These are phyloP conservation scores for Nymphalis polychloros DNA, from an alignment of 2,888 invertebrate species.

Conservation along the genomic window DNA sequence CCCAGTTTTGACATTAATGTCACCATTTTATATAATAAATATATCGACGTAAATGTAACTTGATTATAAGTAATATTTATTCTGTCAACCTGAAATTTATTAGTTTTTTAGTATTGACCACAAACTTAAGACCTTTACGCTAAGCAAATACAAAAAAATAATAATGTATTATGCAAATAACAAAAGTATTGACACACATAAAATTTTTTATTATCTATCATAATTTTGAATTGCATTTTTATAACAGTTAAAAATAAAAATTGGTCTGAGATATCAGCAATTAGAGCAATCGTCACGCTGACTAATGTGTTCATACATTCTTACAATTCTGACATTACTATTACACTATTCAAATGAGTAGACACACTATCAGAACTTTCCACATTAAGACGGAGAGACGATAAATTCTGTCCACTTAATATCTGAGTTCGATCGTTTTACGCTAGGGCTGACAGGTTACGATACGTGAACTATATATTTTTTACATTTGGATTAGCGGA, in stretches of 20 bases:
- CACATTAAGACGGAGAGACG: conserved; percentile 64
- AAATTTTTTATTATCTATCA: too few relatives aligned
- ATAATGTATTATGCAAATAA: too few relatives aligned
- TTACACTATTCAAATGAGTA: conserved; percentile 66
- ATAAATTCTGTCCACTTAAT: conserved; percentile 74
- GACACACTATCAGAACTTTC: conserved; percentile 64
- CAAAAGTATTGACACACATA: too few relatives aligned
- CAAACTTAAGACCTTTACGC: too few relatives aligned
- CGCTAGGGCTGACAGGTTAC: conserved; percentile 22
- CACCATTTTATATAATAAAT: conserved; percentile 1
- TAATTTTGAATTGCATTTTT: background rate
- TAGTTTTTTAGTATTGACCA: too few relatives aligned
- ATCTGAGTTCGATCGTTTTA: conserved; percentile 72
- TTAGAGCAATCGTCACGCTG: conserved; percentile 52
- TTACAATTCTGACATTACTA: conserved; percentile 58
- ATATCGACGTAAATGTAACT: conserved; percentile 11
- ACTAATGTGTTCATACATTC: conserved; percentile 67
- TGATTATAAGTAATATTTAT: background rate
- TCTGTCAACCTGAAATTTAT: too few relatives aligned
- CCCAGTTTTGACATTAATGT: conserved; percentile 40
- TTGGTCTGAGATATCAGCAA: conserved; percentile 24
- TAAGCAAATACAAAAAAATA: too few relatives aligned
- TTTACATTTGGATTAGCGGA: too few relatives aligned
- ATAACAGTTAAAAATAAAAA: background rate
- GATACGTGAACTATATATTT: background rate